Percentiles rank a stretch among this genome's conserved stretches.
phyloP scores from a whole-genome alignment of 2,113 vertebrate genomes.

The Grammomys surdaster region DNA sequence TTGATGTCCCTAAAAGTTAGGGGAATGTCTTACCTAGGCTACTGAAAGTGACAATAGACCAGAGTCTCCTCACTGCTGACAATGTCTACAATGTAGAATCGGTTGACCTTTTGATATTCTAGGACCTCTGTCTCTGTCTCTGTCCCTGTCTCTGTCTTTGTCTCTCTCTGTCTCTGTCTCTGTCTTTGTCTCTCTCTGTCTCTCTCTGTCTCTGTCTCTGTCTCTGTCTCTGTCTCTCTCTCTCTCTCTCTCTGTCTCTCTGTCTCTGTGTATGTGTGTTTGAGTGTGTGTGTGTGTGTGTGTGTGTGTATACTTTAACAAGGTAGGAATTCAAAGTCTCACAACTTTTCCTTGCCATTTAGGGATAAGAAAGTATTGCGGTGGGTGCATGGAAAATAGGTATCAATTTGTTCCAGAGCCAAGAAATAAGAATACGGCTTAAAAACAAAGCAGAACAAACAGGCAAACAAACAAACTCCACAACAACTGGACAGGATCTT shows the following conservation, averaged over 20 bases:
- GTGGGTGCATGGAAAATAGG: accelerated
- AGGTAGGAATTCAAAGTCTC: not conserved
- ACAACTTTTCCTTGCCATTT: not conserved
- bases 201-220: not conserved
- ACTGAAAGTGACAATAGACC: not conserved
- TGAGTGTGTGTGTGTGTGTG: not conserved
- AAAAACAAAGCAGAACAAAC: not conserved
- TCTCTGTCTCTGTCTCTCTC: no score
- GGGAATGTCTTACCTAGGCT: not conserved
- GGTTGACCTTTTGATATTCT: not conserved
- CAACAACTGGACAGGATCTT: not conserved
- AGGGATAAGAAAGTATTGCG: not conserved
- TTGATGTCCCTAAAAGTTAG: not conserved
- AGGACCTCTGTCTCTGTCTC: not conserved
- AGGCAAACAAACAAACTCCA: not conserved
- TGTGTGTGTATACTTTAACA: not conserved
- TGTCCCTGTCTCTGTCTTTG: no score
- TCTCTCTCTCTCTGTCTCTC: no score
- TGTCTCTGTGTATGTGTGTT: not conserved
- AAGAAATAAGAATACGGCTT: not conserved
- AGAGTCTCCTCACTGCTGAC: not conserved
- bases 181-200: no score
- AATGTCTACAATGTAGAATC: not conserved
- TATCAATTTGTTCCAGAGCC: not conserved
- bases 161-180: no score